Evolutionary conservation across 2,113 vertebrate species (phyloP).

Genomic region (Mustelus asterias): DNA sequence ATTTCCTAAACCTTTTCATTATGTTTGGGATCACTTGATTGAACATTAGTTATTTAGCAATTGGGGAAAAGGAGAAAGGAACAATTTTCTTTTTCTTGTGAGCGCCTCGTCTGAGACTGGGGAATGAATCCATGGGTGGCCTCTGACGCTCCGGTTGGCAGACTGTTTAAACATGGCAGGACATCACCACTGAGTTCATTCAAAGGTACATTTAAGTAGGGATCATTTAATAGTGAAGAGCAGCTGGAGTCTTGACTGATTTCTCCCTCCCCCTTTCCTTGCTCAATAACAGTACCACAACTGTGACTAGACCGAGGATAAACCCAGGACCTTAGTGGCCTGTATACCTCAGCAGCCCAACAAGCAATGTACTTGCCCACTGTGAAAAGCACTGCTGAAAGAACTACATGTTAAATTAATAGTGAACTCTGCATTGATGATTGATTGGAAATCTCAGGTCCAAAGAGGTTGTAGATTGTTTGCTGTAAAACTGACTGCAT

Average conservation of each 20-base stretch:
- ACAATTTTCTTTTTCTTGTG: neutral
- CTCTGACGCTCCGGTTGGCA: neutral
- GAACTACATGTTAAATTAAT: neutral
- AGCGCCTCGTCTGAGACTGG: neutral
- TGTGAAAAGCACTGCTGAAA: neutral
- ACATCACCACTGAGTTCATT: neutral
- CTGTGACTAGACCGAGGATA: neutral
- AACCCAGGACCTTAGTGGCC: neutral
- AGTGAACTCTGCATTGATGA: neutral
- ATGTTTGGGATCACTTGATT: neutral
- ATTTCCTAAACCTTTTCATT: neutral
- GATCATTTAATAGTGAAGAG: neutral
- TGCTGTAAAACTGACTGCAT: neutral
- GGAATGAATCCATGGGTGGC: neutral
- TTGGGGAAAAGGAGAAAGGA: neutral
- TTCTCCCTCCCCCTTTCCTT: neutral
- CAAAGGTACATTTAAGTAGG: neutral
- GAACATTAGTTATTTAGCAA: neutral
- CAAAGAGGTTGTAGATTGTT: neutral
- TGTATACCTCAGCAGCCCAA: neutral
- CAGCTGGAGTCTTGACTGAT: neutral
- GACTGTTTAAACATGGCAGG: neutral
- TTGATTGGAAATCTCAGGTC: neutral
- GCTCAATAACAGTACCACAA: neutral
- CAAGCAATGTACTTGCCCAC: neutral